Conservation (phyloP, 2,113 vertebrate species). For the Haliaeetus leucogaster region DNA sequence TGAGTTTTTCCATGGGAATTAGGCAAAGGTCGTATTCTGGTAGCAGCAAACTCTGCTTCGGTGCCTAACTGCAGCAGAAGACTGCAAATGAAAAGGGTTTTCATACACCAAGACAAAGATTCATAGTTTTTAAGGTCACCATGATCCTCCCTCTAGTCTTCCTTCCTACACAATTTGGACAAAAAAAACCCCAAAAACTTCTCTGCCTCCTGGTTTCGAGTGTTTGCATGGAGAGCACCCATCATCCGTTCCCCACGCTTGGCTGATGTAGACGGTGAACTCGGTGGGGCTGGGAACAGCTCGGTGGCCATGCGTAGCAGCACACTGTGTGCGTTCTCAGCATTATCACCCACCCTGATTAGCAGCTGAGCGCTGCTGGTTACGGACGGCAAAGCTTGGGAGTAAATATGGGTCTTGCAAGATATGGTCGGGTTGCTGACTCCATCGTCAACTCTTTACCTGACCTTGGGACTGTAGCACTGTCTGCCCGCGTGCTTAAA, state of each 20-base stretch:
- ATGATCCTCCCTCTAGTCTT: not conserved
- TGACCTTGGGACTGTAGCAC: conserved; percentile 38
- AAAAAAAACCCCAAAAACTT: not conserved
- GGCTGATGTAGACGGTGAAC: not conserved
- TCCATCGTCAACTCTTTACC: not conserved
- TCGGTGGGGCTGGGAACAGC: not conserved
- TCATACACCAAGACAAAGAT: not conserved
- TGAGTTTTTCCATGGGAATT: conserved; percentile 29
- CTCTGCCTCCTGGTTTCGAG: not conserved
- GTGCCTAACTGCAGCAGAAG: conserved; percentile 37
- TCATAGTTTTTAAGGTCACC: not conserved
- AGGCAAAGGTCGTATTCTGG: not conserved
- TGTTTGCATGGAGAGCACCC: not conserved
- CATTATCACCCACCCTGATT: not conserved
- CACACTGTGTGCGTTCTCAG: not conserved
- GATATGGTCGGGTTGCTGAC: not conserved
- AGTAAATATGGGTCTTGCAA: not conserved
- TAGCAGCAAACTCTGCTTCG: conserved; percentile 8
- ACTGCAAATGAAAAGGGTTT: conserved; percentile 44
- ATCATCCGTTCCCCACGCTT: not conserved
- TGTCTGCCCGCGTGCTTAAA: not conserved
- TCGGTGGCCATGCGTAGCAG: not conserved
- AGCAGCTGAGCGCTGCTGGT: not conserved
- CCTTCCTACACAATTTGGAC: not conserved
- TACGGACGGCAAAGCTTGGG: not conserved